These are phyloP conservation scores for Synodontis membranacea DNA, from an alignment of 2,113 vertebrate genomes.

Conservation along the genomic window DNA sequence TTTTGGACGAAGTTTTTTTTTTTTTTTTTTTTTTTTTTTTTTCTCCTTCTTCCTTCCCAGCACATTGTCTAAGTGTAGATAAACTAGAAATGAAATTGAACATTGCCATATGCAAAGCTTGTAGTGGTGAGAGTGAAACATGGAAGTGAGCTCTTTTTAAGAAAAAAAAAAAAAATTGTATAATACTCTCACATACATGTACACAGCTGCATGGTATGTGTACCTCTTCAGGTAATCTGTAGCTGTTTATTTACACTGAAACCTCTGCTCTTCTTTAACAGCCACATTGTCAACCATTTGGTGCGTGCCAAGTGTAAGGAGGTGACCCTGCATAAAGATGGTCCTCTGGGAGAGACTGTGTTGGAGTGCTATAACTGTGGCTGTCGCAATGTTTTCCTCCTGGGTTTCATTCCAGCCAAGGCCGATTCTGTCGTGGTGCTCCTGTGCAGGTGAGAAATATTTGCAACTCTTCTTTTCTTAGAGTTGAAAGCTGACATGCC, in stretches of 20 bases:
- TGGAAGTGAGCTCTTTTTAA: background rate
- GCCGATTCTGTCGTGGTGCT: constrained; percentile 96
- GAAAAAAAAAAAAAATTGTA: too few species aligned
- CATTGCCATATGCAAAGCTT: background rate
- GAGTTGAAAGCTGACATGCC: background rate
- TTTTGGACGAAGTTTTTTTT: background rate
- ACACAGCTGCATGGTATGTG: too few species aligned
- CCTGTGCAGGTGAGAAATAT: constrained; percentile 84
- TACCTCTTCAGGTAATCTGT: background rate
- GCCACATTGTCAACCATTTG: constrained; percentile 98
- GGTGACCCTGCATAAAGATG: constrained; percentile 97
- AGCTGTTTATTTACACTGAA: background rate
- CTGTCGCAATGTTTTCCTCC: constrained; percentile 95
- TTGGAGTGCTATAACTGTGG: constrained; percentile 98
- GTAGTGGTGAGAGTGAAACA: background rate
- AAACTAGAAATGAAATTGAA: background rate
- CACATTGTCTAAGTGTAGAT: background rate
- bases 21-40: too few species aligned
- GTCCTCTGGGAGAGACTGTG: constrained; percentile 93
- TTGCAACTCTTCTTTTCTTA: background rate
- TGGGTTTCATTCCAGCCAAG: constrained; percentile 98
- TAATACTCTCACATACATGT: too few species aligned
- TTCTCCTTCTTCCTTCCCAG: background rate
- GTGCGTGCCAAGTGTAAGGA: constrained; percentile 98
- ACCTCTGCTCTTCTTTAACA: constrained; percentile 58